phyloP scores from a whole-genome alignment of 2,888 invertebrate species.

The Tipula confusa region DNA sequence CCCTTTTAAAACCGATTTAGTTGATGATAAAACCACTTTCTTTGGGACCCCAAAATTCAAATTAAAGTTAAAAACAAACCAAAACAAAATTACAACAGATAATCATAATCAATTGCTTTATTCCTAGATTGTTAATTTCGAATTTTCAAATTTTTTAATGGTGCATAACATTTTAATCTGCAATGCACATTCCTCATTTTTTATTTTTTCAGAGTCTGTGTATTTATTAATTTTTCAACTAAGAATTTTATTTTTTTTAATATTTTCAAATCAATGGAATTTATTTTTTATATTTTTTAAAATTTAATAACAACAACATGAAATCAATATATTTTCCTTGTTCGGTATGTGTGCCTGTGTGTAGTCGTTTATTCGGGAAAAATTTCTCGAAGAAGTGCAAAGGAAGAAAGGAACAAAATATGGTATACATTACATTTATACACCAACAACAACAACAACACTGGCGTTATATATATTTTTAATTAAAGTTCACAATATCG shows the following conservation, averaged over 20 bases:
- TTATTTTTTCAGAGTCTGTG: too few relatives aligned
- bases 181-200: too few relatives aligned
- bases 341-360: not conserved
- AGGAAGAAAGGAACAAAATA: not conserved
- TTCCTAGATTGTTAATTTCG: too few relatives aligned
- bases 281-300: not conserved
- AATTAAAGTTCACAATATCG: not conserved
- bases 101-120: too few relatives aligned
- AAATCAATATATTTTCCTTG: not conserved
- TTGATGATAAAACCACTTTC: too few relatives aligned
- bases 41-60: too few relatives aligned
- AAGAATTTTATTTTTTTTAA: not conserved
- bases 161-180: too few relatives aligned
- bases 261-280: constrained; percentile 7
- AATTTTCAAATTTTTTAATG: too few relatives aligned
- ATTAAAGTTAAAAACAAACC: too few relatives aligned
- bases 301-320: not conserved
- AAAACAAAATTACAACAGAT: too few relatives aligned
- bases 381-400: not conserved
- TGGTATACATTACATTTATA: not conserved
- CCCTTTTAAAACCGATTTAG: too few relatives aligned
- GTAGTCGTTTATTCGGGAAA: not conserved
- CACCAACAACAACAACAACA: not conserved
- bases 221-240: not conserved
- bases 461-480: not conserved